Conservation (phyloP, 2,888 invertebrate species). For the Andrena minutula region DNA sequence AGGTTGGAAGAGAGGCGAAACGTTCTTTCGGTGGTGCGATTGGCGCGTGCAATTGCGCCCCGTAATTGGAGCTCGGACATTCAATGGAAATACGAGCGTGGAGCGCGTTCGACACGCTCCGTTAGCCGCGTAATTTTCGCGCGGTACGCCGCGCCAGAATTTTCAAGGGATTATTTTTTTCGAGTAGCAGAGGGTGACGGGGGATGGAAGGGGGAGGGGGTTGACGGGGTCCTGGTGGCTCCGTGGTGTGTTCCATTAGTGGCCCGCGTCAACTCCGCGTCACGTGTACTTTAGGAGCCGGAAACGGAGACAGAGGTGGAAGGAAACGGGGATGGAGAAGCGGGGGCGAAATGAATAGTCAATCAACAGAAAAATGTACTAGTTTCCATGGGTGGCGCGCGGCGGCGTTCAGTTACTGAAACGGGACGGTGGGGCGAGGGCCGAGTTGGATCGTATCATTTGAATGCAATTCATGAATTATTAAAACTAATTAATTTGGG, state of each 20-base stretch:
- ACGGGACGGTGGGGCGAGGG: not conserved
- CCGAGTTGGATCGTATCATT: conserved; percentile 49
- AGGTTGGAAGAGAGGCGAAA: not conserved
- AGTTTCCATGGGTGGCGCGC: conserved; percentile 29
- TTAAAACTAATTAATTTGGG: conserved; percentile 78
- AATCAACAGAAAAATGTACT: conserved; percentile 70
- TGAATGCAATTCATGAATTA: conserved; percentile 77
- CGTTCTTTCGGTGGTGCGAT: conserved; percentile 48
- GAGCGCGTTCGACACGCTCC: conserved; percentile 56
- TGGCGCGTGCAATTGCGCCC: conserved; percentile 66
- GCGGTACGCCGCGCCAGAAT: conserved; percentile 52
- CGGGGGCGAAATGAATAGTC: conserved; percentile 68
- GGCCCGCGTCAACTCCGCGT: conserved; percentile 26
- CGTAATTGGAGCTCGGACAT: conserved; percentile 65
- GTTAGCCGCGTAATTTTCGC: conserved; percentile 68
- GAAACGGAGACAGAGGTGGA: conserved; percentile 11
- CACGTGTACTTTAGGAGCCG: conserved; percentile 38
- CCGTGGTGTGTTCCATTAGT: conserved; percentile 36
- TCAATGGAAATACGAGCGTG: conserved; percentile 64
- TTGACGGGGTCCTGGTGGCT: not conserved
- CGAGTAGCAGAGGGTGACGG: not conserved
- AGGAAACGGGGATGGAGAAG: not conserved
- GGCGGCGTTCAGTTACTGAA: conserved; percentile 26
- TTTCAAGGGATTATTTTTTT: conserved; percentile 69
- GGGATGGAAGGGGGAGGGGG: no score